These are phyloP conservation scores for Tubiluchus corallicola DNA, from an alignment of 2,888 invertebrate genomes.

Conservation along the genomic window DNA sequence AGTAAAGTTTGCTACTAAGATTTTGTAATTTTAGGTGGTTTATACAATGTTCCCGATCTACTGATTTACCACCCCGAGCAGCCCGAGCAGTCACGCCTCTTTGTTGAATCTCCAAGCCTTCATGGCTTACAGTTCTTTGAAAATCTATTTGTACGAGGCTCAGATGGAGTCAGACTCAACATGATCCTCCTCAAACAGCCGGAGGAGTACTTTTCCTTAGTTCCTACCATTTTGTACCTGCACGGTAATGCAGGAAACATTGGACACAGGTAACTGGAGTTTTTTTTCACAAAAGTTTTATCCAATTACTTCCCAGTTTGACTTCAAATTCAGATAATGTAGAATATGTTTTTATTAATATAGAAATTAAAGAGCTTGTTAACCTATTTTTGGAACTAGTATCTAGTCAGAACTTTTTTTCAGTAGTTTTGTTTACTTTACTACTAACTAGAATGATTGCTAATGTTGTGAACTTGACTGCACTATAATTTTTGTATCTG, in stretches of 20 bases:
- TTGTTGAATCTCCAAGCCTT: conserved; percentile 66
- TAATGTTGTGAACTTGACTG: no score
- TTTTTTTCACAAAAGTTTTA: no score
- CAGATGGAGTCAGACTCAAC: conserved; percentile 28
- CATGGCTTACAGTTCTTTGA: conserved; percentile 63
- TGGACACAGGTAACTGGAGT: conserved; percentile 60
- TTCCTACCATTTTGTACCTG: conserved; percentile 68
- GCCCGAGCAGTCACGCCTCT: conserved; percentile 67
- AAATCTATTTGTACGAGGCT: conserved; percentile 45
- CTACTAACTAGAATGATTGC: no score
- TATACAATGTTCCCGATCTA: conserved; percentile 68
- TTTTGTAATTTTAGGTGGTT: no score
- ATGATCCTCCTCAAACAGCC: conserved; percentile 29
- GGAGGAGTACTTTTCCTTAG: conserved; percentile 19
- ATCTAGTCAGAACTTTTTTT: no score
- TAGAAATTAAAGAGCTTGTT: no score
- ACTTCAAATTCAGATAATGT: no score
- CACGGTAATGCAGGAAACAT: conserved; percentile 96
- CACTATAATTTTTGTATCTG: conserved; percentile 1
- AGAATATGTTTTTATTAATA: no score
- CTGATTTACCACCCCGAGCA: conserved; percentile 73
- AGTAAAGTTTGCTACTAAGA: no score
- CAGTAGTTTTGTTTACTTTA: no score
- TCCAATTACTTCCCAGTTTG: no score
- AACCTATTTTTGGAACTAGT: no score